Conservation (phyloP, 2,113 vertebrate species). For the Ceyx cyanopectus region DNA sequence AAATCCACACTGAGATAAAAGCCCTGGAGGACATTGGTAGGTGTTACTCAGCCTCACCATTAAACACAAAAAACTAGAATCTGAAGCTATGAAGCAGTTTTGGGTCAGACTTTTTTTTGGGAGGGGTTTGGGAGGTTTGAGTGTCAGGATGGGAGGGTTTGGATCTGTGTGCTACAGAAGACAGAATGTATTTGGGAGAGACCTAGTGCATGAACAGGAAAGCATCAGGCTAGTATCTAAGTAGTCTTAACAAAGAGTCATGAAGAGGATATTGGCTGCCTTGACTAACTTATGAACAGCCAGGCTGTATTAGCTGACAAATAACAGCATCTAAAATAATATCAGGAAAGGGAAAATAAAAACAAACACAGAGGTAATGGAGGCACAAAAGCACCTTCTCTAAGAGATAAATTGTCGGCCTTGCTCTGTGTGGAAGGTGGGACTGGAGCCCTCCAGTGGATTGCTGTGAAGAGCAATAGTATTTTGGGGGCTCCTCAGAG, state of each 20-base stretch:
- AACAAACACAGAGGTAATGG: not conserved
- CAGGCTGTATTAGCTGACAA: not conserved
- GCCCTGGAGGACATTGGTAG: not conserved
- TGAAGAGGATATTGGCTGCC: not conserved
- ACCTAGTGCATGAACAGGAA: not conserved
- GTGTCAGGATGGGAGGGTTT: fast-evolving
- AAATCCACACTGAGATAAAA: not conserved
- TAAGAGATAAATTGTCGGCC: fast-evolving
- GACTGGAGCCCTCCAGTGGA: not conserved
- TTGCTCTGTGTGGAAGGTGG: not conserved
- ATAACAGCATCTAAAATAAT: not conserved
- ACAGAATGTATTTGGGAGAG: not conserved
- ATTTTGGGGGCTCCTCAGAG: not conserved
- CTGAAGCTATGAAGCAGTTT: not conserved
- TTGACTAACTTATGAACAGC: not conserved
- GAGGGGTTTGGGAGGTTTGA: not conserved
- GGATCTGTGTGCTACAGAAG: not conserved
- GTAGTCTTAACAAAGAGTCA: not conserved
- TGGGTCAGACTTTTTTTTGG: not conserved
- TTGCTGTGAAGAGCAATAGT: not conserved
- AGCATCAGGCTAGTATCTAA: fast-evolving
- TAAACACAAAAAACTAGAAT: fast-evolving
- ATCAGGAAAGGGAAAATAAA: not conserved
- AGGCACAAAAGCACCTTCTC: not conserved
- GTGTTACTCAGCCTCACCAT: not conserved